Evolutionary conservation across 2,113 vertebrate genomes (phyloP).

Genomic region (Calidris pugnax): DNA sequence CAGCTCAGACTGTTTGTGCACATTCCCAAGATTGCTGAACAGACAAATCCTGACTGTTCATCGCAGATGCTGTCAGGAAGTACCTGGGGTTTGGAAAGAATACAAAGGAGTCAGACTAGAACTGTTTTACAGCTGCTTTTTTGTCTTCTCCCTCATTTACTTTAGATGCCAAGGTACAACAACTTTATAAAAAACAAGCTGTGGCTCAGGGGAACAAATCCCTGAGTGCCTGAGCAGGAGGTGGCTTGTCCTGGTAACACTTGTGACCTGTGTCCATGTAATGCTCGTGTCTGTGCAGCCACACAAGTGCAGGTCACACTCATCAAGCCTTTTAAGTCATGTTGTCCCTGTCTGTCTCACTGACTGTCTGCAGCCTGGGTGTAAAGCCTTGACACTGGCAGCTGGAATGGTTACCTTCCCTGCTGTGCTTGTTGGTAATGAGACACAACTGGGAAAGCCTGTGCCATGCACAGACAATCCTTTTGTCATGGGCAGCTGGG

Average conservation of each 20-base stretch:
- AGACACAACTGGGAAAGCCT: neutral
- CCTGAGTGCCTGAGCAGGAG: neutral
- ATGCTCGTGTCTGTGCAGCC: neutral
- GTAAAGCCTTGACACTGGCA: neutral
- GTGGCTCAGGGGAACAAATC: neutral
- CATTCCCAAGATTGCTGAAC: neutral
- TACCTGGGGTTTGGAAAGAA: neutral
- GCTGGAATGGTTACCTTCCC: neutral
- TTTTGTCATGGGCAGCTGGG: neutral
- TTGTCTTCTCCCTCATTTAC: neutral
- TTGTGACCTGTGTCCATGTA: rapidly evolving
- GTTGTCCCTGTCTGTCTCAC: neutral
- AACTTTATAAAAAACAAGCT: neutral
- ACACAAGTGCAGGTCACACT: neutral
- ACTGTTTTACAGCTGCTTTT: neutral
- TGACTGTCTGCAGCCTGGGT: neutral
- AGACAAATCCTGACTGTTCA: neutral
- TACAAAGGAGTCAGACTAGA: neutral
- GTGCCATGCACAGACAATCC: neutral
- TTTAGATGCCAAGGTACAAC: neutral
- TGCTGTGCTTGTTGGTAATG: neutral
- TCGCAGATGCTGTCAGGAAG: neutral
- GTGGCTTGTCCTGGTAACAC: neutral
- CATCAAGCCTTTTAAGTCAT: neutral
- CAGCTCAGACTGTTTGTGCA: neutral